Percentiles rank a stretch among this genome's conserved stretches.
Evolutionary conservation across 23 tunicate genomes (phyloP).

Genomic region (Oikopleura dioica): DNA sequence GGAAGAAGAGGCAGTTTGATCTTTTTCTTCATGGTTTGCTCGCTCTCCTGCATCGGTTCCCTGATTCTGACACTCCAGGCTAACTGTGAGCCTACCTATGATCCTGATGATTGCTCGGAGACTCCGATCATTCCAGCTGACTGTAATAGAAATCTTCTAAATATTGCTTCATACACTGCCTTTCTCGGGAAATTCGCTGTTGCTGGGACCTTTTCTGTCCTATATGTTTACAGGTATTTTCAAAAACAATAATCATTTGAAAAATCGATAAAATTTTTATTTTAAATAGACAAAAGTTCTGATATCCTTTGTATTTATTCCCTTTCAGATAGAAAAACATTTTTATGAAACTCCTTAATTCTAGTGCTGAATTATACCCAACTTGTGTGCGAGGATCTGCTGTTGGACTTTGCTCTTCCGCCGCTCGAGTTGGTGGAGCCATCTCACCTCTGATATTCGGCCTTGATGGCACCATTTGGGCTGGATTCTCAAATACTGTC

Average conservation of each 20-base stretch:
- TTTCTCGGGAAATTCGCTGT: neutral
- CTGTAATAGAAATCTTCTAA: neutral
- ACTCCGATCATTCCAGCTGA: too few relatives aligned
- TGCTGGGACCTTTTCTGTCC: constrained; percentile 15
- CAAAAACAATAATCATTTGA: too few relatives aligned
- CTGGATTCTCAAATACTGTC: constrained; percentile 7
- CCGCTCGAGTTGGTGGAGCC: constrained; percentile 4
- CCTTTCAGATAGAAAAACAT: too few relatives aligned
- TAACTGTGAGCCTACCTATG: too few relatives aligned
- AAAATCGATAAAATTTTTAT: too few relatives aligned
- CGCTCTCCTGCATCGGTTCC: neutral
- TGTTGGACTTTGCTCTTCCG: constrained; percentile 14
- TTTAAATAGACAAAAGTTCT: too few relatives aligned
- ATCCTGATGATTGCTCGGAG: too few relatives aligned
- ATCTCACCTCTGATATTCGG: neutral
- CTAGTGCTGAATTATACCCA: constrained; percentile 24
- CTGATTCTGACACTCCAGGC: neutral
- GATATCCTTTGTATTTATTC: too few relatives aligned
- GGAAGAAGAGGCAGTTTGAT: constrained; percentile 4
- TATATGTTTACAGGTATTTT: constrained; percentile 55
- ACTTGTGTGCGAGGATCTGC: constrained; percentile 22
- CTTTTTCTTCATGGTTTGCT: neutral
- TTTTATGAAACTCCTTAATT: too few relatives aligned
- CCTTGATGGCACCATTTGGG: neutral
- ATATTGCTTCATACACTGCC: neutral